phyloP scores from a whole-genome alignment of 2,888 invertebrate species.

The Drosophila buzzatii region DNA sequence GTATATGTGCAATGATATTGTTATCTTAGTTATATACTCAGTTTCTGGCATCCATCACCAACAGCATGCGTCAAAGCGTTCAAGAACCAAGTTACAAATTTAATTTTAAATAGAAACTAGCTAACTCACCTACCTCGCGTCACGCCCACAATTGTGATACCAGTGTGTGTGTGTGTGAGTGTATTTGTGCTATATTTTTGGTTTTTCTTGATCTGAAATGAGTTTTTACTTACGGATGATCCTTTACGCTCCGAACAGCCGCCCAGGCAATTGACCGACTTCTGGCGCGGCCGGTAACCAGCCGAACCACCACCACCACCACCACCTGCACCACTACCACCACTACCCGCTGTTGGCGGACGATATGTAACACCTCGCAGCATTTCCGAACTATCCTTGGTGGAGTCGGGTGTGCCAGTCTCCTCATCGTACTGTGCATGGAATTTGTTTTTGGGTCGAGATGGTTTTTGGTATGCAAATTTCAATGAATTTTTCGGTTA shows the following conservation, averaged over 20 bases:
- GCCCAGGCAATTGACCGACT: constrained; percentile 89
- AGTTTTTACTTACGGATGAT: constrained; percentile 89
- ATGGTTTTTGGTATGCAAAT: constrained; percentile 61
- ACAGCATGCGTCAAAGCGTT: constrained; percentile 50
- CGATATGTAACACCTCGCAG: constrained; percentile 89
- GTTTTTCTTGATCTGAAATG: background rate
- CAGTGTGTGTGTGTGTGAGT: background rate
- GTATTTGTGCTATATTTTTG: background rate
- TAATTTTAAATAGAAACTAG: constrained; percentile 4
- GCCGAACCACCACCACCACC: constrained; percentile 55
- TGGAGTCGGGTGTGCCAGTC: constrained; percentile 86
- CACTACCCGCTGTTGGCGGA: constrained; percentile 83
- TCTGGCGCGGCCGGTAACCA: constrained; percentile 79
- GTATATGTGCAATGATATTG: constrained; percentile 29
- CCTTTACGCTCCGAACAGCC: constrained; percentile 91
- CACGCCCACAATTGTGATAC: background rate
- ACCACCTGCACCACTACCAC: constrained; percentile 54
- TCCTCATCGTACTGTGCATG: constrained; percentile 85
- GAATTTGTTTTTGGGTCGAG: constrained; percentile 16
- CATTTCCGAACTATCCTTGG: constrained; percentile 86
- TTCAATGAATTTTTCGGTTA: constrained; percentile 73
- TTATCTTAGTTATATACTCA: constrained; percentile 18
- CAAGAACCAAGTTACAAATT: constrained; percentile 13
- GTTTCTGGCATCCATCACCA: constrained; percentile 45
- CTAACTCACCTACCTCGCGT: constrained; percentile 42